phyloP scores from a whole-genome alignment of 1,140 invertebrate species.

The Nasonia giraulti region DNA sequence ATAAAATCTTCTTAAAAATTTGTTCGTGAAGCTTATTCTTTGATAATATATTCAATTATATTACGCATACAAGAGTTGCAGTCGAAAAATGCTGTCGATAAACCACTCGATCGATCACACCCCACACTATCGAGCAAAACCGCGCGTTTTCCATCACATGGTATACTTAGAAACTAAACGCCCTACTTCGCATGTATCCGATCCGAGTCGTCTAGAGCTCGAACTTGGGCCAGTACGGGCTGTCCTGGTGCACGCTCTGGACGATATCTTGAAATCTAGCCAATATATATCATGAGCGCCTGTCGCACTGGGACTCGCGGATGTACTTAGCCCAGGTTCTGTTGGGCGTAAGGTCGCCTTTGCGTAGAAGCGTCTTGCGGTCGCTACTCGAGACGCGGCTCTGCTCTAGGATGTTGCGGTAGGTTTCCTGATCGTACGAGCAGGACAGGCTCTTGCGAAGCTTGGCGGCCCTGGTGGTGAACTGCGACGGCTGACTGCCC shows the following conservation, averaged over 20 bases:
- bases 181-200: conserved; percentile 48
- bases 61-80: too few species aligned
- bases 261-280: conserved; percentile 57
- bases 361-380: conserved; percentile 76
- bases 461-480: conserved; percentile 76
- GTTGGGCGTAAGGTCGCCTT: conserved; percentile 76
- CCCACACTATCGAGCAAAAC: too few species aligned
- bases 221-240: not conserved
- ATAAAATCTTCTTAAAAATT: not conserved
- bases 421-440: conserved; percentile 77
- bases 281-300: conserved; percentile 66
- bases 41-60: too few species aligned
- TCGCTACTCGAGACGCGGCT: conserved; percentile 72
- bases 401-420: conserved; percentile 73
- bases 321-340: conserved; percentile 84
- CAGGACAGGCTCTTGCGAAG: conserved; percentile 80
- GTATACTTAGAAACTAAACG: conserved; percentile 47
- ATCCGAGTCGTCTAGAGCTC: conserved; percentile 13
- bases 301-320: conserved; percentile 80
- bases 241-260: conserved; percentile 23
- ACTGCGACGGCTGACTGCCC: conserved; percentile 74
- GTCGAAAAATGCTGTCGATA: too few species aligned
- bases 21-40: too few species aligned
- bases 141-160: not conserved
- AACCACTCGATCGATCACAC: too few species aligned